These are phyloP conservation scores for Tanytarsus gracilentus DNA, from an alignment of 2,888 invertebrate genomes.

Conservation along the genomic window DNA sequence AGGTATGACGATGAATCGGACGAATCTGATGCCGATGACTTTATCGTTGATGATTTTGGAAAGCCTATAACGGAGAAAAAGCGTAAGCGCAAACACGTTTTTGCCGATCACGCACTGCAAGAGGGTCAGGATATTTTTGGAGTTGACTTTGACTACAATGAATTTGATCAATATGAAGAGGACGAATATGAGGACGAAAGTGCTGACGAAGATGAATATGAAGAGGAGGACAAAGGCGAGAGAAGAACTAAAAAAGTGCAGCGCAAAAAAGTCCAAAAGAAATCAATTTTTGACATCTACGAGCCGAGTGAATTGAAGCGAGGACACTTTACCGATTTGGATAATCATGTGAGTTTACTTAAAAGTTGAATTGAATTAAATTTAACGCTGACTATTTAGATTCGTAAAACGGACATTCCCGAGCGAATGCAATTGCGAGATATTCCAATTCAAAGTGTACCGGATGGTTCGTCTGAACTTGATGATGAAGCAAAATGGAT, in stretches of 20 bases:
- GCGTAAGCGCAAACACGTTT: conserved; percentile 70
- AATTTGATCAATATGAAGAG: conserved; percentile 78
- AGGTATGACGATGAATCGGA: conserved; percentile 70
- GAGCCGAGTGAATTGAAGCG: conserved; percentile 96
- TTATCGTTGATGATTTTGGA: conserved; percentile 95
- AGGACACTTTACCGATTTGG: conserved; percentile 89
- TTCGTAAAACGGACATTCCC: conserved; percentile 78
- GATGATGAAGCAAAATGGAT: conserved; percentile 98
- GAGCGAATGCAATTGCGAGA: conserved; percentile 88
- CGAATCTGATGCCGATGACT: conserved; percentile 85
- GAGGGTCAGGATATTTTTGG: conserved; percentile 99
- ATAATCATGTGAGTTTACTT: conserved; percentile 53
- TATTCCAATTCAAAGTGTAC: conserved; percentile 73
- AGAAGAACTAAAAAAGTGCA: conserved; percentile 64
- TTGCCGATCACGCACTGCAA: conserved; percentile 86
- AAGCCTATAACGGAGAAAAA: conserved; percentile 74
- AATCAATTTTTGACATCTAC: conserved; percentile 87
- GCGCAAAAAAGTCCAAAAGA: conserved; percentile 67
- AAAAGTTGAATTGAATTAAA: conserved; percentile 36
- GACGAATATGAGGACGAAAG: conserved; percentile 74
- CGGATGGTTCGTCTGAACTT: conserved; percentile 76
- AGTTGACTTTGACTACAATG: conserved; percentile 94
- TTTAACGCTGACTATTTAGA: conserved; percentile 40
- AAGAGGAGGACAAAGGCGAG: conserved; percentile 60
- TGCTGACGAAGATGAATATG: conserved; percentile 70